Percentiles rank a stretch among this genome's conserved stretches.
Evolutionary conservation across 2,113 vertebrate species (phyloP).

Genomic region (Parus major): DNA sequence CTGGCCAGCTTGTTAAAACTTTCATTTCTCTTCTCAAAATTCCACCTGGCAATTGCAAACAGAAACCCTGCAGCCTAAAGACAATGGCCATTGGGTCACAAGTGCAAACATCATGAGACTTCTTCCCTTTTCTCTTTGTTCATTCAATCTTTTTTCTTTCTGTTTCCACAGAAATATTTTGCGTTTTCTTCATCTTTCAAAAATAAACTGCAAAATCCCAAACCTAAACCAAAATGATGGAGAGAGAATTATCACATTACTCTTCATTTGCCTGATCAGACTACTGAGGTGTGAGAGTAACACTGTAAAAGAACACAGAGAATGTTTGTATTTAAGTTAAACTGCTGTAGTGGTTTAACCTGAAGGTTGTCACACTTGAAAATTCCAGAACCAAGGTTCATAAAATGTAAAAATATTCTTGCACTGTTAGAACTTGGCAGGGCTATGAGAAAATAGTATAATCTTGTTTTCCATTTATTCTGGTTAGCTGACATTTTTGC

Average conservation of each 20-base stretch:
- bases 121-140: not conserved
- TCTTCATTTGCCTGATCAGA: not conserved
- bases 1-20: not conserved
- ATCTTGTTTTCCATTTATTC: constrained; percentile 22
- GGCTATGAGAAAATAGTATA: not conserved
- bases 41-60: not conserved
- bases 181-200: not conserved
- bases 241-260: not conserved
- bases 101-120: not conserved
- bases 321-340: not conserved
- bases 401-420: not conserved
- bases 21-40: not conserved
- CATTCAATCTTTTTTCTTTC: not conserved
- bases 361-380: not conserved
- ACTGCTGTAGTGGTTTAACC: not conserved
- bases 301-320: not conserved
- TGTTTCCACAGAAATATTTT: not conserved
- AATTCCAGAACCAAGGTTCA: not conserved
- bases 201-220: not conserved
- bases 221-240: not conserved
- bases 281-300: not conserved
- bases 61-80: not conserved
- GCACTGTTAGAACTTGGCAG: not conserved
- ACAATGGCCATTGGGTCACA: not conserved
- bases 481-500: constrained; percentile 3